Evolutionary conservation across 1,140 invertebrate genomes (phyloP), one percentile per base, ranked within the genome.

Genomic region (Lepidurus apus): DNA sequence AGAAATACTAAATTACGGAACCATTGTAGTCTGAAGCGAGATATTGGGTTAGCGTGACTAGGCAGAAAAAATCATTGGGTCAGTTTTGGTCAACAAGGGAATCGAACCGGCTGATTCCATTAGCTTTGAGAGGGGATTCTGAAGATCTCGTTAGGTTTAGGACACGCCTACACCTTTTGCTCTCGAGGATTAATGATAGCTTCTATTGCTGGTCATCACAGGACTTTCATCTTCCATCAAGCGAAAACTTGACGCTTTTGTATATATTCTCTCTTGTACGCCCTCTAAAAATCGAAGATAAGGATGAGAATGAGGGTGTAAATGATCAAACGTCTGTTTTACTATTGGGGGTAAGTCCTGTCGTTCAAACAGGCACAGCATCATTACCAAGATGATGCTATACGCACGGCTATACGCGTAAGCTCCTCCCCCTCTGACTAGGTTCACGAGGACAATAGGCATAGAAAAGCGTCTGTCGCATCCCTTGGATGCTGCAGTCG

Each of bases 401-500:
- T 34, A 65, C 53, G 53, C 53, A 65, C 53, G 53, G 21, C 53
- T 65, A 65, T 21, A 21, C 53, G 8, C 21, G 34, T 65, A 65
- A 21, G 53, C 53, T 65, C 53, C 53, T 7, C 53, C 53, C 53
- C 53, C 53, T 9, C 21, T 13, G 53, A 65, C 53, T 65, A 17
- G 6, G 53, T 17, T 65, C 6, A 4, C 17, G 53, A 65, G 53
- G 17, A 65, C 53, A 65, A 65, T 65, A 65, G 53, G 53, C 53
- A 65, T 65, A 65, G 53, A 65, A 65, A 65, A 65, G 53, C 53
- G 53, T 65, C 53, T 65, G 53, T 65, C 53, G 53, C 53, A 65
- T 65, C 53, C 21, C 53, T 65, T 13, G 53, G 53, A 65, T 65
- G 53, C 53, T 65, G 53, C 53, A 65, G 53, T 65, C 53, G 53